Conservation (phyloP, 2,113 vertebrate genomes). For the Neodon shergylaensis region DNA sequence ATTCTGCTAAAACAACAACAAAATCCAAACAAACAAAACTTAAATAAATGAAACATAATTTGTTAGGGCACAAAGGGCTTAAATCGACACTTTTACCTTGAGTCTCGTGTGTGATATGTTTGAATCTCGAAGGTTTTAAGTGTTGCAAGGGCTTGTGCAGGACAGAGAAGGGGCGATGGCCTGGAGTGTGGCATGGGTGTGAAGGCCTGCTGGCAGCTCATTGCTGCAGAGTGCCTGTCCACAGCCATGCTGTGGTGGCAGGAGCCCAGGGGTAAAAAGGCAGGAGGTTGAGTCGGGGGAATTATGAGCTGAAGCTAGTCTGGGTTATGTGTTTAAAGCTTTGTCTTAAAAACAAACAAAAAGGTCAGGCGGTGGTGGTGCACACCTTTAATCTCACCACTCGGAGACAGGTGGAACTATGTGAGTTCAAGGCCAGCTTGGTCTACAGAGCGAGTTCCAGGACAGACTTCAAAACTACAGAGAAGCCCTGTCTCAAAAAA, state of each 20-base stretch:
- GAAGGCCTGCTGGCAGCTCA: not conserved
- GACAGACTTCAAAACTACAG: no score
- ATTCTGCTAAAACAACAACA: not conserved
- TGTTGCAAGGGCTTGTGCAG: not conserved
- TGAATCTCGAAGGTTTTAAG: not conserved
- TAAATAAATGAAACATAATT: not conserved
- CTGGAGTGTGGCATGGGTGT: not conserved
- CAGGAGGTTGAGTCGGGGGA: not conserved
- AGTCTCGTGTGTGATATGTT: not conserved
- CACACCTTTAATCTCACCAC: no score
- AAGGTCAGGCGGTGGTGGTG: no score
- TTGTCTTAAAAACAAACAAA: not conserved
- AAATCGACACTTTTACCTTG: not conserved
- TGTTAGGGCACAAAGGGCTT: not conserved
- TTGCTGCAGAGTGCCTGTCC: not conserved
- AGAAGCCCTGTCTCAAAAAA: no score
- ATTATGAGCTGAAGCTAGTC: not conserved
- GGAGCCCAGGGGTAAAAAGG: not conserved
- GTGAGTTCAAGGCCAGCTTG: no score
- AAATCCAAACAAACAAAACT: not conserved
- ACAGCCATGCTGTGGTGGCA: not conserved
- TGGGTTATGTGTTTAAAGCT: not conserved
- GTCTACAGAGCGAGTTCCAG: no score
- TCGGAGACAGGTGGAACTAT: no score
- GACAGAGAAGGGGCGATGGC: not conserved